These are phyloP conservation scores for Mormyrus proboscirostris DNA, from an alignment of 2,797 vertebrate species.

Conservation along the genomic window DNA sequence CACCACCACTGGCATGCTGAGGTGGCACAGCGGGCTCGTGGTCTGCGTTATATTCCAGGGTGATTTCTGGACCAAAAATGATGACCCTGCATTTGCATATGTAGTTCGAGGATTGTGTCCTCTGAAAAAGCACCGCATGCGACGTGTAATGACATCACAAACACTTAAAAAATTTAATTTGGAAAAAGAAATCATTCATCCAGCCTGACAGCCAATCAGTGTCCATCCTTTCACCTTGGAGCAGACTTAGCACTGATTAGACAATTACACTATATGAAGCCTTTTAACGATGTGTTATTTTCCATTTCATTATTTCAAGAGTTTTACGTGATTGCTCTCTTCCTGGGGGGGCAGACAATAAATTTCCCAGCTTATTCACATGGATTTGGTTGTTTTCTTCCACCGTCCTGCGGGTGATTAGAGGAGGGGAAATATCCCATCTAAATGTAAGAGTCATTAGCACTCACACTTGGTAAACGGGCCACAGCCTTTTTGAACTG, in stretches of 20 bases:
- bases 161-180: neutral
- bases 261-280: neutral
- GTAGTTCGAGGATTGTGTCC: neutral
- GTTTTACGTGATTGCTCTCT: neutral
- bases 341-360: neutral
- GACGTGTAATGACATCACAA: neutral
- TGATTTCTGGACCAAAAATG: neutral
- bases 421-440: neutral
- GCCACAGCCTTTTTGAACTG: neutral
- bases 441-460: slow-evolving; percentile 5
- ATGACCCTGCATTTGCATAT: too few relatives aligned
- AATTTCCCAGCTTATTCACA: neutral
- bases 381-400: neutral
- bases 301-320: neutral
- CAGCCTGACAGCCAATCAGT: neutral
- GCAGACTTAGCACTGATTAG: neutral
- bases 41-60: neutral
- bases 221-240: neutral
- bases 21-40: neutral
- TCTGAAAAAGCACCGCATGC: neutral
- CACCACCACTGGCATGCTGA: neutral
- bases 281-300: neutral
- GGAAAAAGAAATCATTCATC: neutral
- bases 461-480: neutral
- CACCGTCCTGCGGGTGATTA: neutral